Evolutionary conservation across 1,140 invertebrate genomes (phyloP).

Genomic region (Heliconius congener): DNA sequence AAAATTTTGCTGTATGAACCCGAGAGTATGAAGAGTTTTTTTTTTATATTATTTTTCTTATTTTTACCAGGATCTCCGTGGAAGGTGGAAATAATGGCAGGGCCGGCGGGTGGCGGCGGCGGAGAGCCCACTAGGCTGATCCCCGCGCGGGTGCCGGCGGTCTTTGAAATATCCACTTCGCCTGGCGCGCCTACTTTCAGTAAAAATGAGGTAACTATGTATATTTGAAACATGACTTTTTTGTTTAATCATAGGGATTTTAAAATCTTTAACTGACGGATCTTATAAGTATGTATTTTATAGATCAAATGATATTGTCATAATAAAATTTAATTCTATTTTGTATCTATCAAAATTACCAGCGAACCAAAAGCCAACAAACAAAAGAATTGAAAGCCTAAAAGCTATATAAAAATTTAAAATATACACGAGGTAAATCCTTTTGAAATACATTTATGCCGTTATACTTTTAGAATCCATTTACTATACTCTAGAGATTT

Average conservation of each 20-base stretch:
- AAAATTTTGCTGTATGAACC: background rate
- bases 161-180: slow-evolving; percentile 91
- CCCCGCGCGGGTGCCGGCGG: slow-evolving; percentile 90
- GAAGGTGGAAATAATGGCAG: slow-evolving; percentile 92
- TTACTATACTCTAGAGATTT: background rate
- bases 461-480: slow-evolving; percentile 4
- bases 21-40: background rate
- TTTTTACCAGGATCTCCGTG: slow-evolving; percentile 90
- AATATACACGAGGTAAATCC: background rate
- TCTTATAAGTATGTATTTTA: no score
- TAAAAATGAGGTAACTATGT: slow-evolving; percentile 76
- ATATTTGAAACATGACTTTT: background rate
- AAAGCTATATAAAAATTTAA: background rate
- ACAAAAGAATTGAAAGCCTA: background rate
- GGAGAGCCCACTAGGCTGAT: slow-evolving; percentile 93
- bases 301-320: no score
- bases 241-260: no score
- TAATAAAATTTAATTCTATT: background rate
- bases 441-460: slow-evolving; percentile 6
- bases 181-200: slow-evolving; percentile 79
- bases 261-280: no score
- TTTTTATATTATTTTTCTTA: slow-evolving; percentile 7
- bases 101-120: slow-evolving; percentile 82
- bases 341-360: background rate
- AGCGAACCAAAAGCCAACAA: background rate